These are phyloP conservation scores for Endotricha flammealis DNA, from an alignment of 2,888 invertebrate genomes.

Conservation along the genomic window DNA sequence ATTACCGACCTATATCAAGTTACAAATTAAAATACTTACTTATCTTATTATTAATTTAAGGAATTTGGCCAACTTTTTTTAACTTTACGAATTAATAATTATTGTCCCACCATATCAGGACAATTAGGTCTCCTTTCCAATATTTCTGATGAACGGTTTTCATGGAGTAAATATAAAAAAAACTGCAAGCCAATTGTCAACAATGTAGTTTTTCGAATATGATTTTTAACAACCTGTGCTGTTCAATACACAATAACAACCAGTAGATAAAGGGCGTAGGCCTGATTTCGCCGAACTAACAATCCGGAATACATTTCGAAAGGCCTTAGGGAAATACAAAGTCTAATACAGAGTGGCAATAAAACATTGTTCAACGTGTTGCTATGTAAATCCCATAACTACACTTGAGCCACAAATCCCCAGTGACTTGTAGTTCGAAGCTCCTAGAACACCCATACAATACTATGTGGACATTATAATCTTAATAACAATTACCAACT, in stretches of 20 bases:
- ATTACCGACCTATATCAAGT: too few species aligned
- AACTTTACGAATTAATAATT: too few species aligned
- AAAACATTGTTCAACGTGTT: slow-evolving; percentile 64
- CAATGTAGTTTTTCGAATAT: too few species aligned
- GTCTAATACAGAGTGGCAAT: slow-evolving; percentile 51
- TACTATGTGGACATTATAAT: slow-evolving; percentile 7
- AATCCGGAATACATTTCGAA: slow-evolving; percentile 50
- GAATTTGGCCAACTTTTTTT: too few species aligned
- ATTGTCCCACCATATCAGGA: too few species aligned
- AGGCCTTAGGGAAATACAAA: slow-evolving; percentile 61
- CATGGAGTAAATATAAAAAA: too few species aligned
- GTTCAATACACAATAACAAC: not conserved
- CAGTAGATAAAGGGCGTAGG: slow-evolving; percentile 12
- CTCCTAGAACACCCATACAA: slow-evolving; percentile 14
- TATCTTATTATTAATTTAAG: too few species aligned
- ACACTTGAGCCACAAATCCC: slow-evolving; percentile 47
- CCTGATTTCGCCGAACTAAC: slow-evolving; percentile 37
- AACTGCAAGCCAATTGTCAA: too few species aligned
- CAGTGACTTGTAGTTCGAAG: slow-evolving; percentile 42
- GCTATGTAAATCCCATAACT: slow-evolving; percentile 63
- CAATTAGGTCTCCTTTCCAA: too few species aligned
- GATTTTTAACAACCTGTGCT: not conserved
- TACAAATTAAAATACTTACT: too few species aligned
- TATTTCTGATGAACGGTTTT: too few species aligned
- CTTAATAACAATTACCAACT: slow-evolving; percentile 8